These are phyloP conservation scores for Miltochrista miniata DNA, from an alignment of 2,888 invertebrate genomes.

Conservation along the genomic window DNA sequence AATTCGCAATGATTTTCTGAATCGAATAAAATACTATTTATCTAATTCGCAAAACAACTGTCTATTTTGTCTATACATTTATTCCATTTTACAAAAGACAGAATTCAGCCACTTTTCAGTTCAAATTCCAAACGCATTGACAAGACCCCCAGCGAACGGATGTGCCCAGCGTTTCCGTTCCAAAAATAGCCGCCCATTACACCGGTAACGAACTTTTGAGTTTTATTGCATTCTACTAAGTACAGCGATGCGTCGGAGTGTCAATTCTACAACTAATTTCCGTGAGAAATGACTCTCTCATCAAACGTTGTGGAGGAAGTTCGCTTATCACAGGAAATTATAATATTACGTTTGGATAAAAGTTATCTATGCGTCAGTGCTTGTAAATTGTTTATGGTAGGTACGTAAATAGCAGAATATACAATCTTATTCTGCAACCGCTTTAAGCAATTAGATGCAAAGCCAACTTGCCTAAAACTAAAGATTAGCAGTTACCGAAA, in stretches of 20 bases:
- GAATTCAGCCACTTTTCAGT: neutral
- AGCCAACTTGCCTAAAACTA: too few species aligned
- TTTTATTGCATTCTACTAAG: conserved; percentile 35
- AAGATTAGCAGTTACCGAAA: too few species aligned
- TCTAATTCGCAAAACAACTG: too few species aligned
- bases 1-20: too few species aligned
- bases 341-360: neutral
- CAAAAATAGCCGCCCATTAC: conserved; percentile 53
- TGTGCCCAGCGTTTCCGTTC: conserved; percentile 50
- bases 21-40: too few species aligned
- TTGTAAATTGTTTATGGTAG: too few species aligned
- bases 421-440: too few species aligned
- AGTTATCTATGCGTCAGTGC: too few species aligned
- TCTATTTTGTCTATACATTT: too few species aligned
- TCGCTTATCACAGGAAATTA: neutral
- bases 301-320: conserved; percentile 4
- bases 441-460: too few species aligned
- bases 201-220: conserved; percentile 40
- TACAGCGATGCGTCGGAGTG: conserved; percentile 15
- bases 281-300: conserved; percentile 1
- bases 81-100: too few species aligned
- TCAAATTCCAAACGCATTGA: conserved; percentile 41
- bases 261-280: conserved; percentile 12
- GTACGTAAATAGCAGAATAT: too few species aligned
- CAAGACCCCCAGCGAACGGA: conserved; percentile 64